Evolutionary conservation across 2,888 invertebrate species (phyloP), one percentile per base, ranked within the genome.

Genomic region (Ceratothoa steindachneri): DNA sequence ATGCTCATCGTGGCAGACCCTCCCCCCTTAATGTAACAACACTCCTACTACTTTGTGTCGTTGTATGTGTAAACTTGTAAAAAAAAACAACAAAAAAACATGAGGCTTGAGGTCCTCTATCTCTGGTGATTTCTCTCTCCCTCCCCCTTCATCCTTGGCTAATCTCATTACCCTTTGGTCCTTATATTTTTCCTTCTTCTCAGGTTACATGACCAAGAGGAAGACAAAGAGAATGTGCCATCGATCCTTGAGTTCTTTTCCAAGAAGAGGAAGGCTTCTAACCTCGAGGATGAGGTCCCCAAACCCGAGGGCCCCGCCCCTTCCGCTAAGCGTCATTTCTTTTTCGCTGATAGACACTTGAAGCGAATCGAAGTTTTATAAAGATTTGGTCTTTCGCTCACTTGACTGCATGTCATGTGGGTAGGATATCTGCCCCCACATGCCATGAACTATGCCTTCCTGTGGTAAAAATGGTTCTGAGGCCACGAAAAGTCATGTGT

Each of bases 241-340:
- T 80, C 80, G 2, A 73, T 80, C n/a, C 69, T 77, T 1, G 24
- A 75, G 19, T 77, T 64, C 52, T 80, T 77, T 72, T 75, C 77
- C 12, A 64, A 28, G 52, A 73, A 77, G 24, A n/a, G 22, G 4
- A 53, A 55, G 29, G 27, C 5, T 7, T n/a, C 19, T 64, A 15
- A n/a, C 1, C n/a, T 2, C 15, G 3, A 15, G 1, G 52, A 51
- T n/a, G 52, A 1, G 19, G n/a, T n/a, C n/a, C 67, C 51, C 4
- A 24, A 69, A 51, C 52, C 52, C 15, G 64, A 19, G 15, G 52
- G 24, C 31, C 22, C 60, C 30, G 30, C 9, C 7, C 24, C 31
- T 2, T 7, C n/a, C 12, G n/a, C n/a, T n/a, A 70, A 72, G 66
- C 51, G 69, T 31, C 75, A 80, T 51, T 60, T 70, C 31, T 80